These are phyloP conservation scores for Canis aureus DNA, from an alignment of 2,113 vertebrate genomes.

Conservation along the genomic window DNA sequence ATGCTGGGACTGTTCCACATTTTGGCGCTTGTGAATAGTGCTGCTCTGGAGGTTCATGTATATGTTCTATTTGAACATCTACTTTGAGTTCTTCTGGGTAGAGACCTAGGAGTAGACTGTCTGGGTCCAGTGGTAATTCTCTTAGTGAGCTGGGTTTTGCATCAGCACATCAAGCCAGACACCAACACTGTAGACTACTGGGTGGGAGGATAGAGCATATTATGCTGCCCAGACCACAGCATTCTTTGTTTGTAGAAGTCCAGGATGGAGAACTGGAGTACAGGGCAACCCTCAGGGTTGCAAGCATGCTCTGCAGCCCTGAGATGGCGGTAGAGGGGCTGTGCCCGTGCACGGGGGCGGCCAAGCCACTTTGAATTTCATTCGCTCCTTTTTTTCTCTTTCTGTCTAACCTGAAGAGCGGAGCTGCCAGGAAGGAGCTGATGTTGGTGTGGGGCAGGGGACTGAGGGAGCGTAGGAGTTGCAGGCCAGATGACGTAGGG, in stretches of 20 bases:
- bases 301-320: not conserved
- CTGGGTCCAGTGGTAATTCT: not conserved
- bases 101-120: not conserved
- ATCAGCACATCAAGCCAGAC: not conserved
- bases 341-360: not conserved
- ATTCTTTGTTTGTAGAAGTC: not conserved
- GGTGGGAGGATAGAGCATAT: not conserved
- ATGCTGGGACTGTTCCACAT: not conserved
- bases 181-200: not conserved
- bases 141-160: not conserved
- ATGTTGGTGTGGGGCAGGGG: not conserved
- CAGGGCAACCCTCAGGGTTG: too few relatives aligned
- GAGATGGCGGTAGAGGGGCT: not conserved
- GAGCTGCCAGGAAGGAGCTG: not conserved
- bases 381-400: not conserved
- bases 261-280: not conserved
- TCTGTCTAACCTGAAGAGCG: not conserved
- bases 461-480: not conserved
- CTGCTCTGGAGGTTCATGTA: not conserved
- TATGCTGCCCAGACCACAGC: not conserved
- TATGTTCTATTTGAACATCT: not conserved
- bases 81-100: not conserved
- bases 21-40: not conserved
- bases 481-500: not conserved
- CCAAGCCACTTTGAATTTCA: not conserved